Percentiles rank a stretch among this genome's conserved stretches.
Evolutionary conservation across 1,140 invertebrate species (phyloP).

Genomic region (Zaprionus africanus): DNA sequence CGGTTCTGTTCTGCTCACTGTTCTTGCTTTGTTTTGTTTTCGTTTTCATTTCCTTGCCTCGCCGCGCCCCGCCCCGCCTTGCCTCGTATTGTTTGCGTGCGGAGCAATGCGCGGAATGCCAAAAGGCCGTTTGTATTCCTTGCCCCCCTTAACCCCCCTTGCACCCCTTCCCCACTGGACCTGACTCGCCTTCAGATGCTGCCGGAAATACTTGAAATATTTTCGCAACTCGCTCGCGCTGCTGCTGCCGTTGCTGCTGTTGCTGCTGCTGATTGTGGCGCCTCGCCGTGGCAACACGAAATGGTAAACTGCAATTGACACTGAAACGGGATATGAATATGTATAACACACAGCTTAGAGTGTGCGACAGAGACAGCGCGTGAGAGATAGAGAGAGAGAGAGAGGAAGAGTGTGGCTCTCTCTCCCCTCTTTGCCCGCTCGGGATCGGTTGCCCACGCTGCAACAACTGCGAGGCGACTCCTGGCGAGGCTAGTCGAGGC

Average conservation of each 20-base stretch:
- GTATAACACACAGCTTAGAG: not conserved
- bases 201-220: constrained; percentile 71
- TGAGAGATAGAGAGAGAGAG: not conserved
- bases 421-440: not conserved
- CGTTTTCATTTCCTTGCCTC: constrained; percentile 17
- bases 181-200: constrained; percentile 14
- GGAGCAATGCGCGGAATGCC: constrained; percentile 69
- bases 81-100: constrained; percentile 32
- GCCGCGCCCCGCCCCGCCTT: not conserved
- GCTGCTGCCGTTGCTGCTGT: not conserved
- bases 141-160: not conserved
- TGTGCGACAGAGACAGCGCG: not conserved
- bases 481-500: not conserved
- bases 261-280: constrained; percentile 15
- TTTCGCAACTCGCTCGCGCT: constrained; percentile 12
- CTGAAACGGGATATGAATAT: constrained; percentile 33
- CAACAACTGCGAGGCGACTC: not conserved
- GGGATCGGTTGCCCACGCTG: not conserved
- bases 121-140: constrained; percentile 59
- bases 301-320: constrained; percentile 42
- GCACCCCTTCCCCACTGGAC: not conserved
- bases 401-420: not conserved
- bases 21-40: constrained; percentile 6
- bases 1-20: not conserved
- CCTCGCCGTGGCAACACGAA: constrained; percentile 11